Percentiles rank a stretch among this genome's conserved stretches.
Conservation (phyloP, 2,888 invertebrate genomes). For the Noctua janthina region DNA sequence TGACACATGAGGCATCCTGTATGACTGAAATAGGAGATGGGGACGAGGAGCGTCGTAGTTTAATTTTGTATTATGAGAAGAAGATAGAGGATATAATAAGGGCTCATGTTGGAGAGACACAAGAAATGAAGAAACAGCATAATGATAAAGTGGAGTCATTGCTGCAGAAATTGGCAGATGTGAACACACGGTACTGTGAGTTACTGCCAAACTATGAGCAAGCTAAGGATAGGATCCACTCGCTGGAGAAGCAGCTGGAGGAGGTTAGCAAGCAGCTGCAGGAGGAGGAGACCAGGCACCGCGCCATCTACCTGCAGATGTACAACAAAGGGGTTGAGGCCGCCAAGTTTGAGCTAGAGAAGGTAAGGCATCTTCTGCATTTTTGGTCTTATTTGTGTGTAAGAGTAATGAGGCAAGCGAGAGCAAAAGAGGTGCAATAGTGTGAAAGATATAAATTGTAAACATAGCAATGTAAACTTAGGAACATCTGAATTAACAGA, state of each 20-base stretch:
- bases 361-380: conserved; percentile 85
- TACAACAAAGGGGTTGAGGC: conserved; percentile 95
- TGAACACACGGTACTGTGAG: conserved; percentile 94
- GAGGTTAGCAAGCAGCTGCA: conserved; percentile 92
- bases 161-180: conserved; percentile 93
- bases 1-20: conserved; percentile 89
- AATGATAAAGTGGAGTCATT: conserved; percentile 95
- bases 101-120: conserved; percentile 91
- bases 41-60: conserved; percentile 92
- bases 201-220: conserved; percentile 93
- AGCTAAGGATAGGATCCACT: conserved; percentile 93
- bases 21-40: conserved; percentile 89
- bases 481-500: conserved; percentile 22
- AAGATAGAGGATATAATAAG: conserved; percentile 94
- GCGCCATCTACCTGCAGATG: conserved; percentile 95
- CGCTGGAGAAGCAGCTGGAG: conserved; percentile 93
- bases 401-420: not conserved
- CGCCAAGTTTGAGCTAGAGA: conserved; percentile 93
- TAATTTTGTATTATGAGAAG: conserved; percentile 93
- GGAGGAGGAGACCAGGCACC: conserved; percentile 93
- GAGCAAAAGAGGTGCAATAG: not conserved
- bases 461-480: conserved; percentile 17
- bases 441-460: not conserved
- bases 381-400: not conserved
- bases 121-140: conserved; percentile 94